Percentiles rank a stretch among this genome's conserved stretches.
Evolutionary conservation across 2,113 vertebrate species (phyloP).

Genomic region (Benitochromis conjunctus): DNA sequence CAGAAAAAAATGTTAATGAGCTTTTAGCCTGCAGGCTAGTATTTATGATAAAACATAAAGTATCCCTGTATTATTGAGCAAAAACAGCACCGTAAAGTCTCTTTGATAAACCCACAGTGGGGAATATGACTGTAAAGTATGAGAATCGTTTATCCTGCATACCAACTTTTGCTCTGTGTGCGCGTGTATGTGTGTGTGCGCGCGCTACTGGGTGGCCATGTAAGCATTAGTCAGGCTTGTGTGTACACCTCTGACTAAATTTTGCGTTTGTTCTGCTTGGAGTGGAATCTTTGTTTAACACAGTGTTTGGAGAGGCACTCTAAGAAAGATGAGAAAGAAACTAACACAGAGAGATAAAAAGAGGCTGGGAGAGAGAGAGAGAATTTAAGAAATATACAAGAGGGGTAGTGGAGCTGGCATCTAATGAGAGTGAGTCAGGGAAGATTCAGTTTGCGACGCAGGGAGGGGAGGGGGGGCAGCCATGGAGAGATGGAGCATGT

Average conservation of each 20-base stretch:
- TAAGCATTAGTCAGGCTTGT: conserved; percentile 12
- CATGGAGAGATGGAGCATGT: conserved; percentile 20
- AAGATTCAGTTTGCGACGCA: conserved; percentile 17
- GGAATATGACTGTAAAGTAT: not conserved
- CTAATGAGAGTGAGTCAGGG: conserved; percentile 45
- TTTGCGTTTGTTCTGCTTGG: conserved; percentile 31
- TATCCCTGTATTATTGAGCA: not conserved
- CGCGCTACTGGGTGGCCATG: not conserved
- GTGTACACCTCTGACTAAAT: conserved; percentile 30
- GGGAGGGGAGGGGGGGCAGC: not conserved
- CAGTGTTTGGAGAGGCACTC: conserved; percentile 36
- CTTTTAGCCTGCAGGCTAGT: not conserved
- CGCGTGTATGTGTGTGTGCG: not conserved
- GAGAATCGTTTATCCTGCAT: not conserved
- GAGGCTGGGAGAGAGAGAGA: not conserved
- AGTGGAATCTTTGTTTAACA: conserved; percentile 39
- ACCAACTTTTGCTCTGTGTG: not conserved
- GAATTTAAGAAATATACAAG: not conserved
- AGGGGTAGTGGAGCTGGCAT: not conserved
- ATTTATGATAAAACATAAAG: conserved; percentile 4
- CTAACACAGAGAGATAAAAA: not conserved
- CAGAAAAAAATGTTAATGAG: conserved; percentile 2
- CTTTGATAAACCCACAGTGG: conserved; percentile 21
- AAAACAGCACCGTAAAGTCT: conserved; percentile 16
- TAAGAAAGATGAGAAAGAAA: conserved; percentile 22